A percentile compares a stretch with the other conserved stretches of the same genome.
Conservation (phyloP, 2,888 invertebrate genomes). For the Caenorhabditis sp. region DNA sequence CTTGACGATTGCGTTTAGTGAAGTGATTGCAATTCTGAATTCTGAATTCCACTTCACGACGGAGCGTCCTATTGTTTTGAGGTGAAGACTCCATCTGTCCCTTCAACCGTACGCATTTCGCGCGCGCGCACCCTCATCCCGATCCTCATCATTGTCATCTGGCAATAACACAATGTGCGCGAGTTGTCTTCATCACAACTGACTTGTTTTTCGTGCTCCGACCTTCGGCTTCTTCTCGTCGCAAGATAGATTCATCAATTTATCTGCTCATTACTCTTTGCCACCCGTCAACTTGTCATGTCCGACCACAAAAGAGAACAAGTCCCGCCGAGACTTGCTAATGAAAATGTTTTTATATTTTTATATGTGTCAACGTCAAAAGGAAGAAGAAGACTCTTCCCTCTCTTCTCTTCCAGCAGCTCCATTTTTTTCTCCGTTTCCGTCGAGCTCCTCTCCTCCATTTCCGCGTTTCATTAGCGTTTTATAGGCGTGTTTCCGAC, state of each 20-base stretch:
- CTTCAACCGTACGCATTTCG: constrained; percentile 16
- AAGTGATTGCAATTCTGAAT: constrained; percentile 28
- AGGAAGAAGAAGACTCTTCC: neutral
- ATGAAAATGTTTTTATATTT: neutral
- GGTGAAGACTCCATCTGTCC: constrained; percentile 1
- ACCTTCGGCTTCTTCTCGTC: neutral
- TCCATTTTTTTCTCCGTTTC: neutral
- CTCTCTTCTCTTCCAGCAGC: neutral
- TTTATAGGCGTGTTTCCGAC: constrained; percentile 16
- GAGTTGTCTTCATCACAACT: constrained; percentile 14
- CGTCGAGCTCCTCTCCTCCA: neutral
- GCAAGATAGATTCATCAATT: constrained; percentile 31
- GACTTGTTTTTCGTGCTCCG: constrained; percentile 18
- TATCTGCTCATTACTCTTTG: constrained; percentile 40
- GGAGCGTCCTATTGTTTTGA: neutral
- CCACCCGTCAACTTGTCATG: constrained; percentile 39
- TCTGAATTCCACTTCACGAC: constrained; percentile 37
- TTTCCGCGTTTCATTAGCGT: constrained; percentile 22
- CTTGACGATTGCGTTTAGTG: constrained; percentile 38
- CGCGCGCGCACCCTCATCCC: neutral
- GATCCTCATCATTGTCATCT: constrained; percentile 26
- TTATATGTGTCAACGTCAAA: neutral
- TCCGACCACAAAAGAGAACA: neutral
- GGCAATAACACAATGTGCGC: constrained; percentile 10
- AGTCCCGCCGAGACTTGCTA: neutral